A percentile compares a stretch with the other conserved stretches of the same genome.
Conservation (phyloP, 2,888 invertebrate genomes). For the Branchipolynoe longqiensis region DNA sequence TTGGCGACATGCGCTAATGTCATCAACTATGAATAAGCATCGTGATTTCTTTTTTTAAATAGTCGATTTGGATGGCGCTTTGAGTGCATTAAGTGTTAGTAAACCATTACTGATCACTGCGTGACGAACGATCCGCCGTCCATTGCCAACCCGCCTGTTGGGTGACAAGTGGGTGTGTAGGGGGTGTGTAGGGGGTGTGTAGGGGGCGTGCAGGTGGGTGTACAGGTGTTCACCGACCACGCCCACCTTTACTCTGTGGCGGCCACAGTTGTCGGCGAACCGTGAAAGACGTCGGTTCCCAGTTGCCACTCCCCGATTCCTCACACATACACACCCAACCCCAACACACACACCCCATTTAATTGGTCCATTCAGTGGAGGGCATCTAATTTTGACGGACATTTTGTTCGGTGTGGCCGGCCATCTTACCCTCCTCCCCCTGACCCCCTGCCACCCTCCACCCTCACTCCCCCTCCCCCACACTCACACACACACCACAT, state of each 20-base stretch:
- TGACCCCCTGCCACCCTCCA: conserved; percentile 2
- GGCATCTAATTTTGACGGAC: conserved; percentile 37
- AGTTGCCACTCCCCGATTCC: not conserved
- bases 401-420: conserved; percentile 3
- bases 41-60: too few relatives aligned
- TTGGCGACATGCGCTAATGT: too few relatives aligned
- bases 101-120: too few relatives aligned
- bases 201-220: not conserved
- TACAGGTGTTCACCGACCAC: not conserved
- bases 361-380: conserved; percentile 29
- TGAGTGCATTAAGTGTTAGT: too few relatives aligned
- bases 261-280: not conserved
- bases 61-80: too few relatives aligned
- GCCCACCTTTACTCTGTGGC: conserved; percentile 1
- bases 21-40: too few relatives aligned
- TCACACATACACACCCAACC: conserved; percentile 10
- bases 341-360: too few relatives aligned
- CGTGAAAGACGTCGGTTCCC: not conserved
- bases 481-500: not conserved
- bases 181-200: not conserved
- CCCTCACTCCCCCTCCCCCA: conserved; percentile 6
- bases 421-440: not conserved
- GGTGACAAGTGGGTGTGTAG: too few relatives aligned
- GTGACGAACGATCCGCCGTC: too few relatives aligned
- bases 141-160: too few relatives aligned